Base-by-base conservation (phyloP, 2,888 invertebrate species). In the Synanthedon andrenaeformis region DNA sequence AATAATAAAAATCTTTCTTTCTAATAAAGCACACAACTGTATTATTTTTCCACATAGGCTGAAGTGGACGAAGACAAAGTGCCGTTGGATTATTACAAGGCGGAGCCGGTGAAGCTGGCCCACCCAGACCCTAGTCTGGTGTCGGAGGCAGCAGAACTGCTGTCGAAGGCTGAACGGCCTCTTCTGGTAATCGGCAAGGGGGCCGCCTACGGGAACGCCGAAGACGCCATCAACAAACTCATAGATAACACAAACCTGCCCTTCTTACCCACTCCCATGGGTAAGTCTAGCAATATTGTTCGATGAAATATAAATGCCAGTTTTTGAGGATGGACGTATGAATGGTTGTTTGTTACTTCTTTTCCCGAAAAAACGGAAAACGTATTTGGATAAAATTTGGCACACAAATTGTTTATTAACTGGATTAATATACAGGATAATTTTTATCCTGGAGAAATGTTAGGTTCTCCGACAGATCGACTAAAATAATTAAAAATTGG, bases 221-320 rank as follows among this genome's bases (percentile, higher is more conserved):
- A 97, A 75, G 82, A 89, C 0, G 89, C 91, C 53, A 76, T 96
- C 23, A 84, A 90, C 14, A 89, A 91, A 53, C 89, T 98, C 0
- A 90, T 98, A 10, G 83, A 90, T 11, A 82, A 84, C 14, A 92
- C 93, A 3, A 91, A 92, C 59, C 72, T 98, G 49, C 98, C 98
- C 0, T 97, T 97, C 82, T 83, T 98, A 60, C 95, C 97, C 0
- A 97, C 97, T 3, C 98, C 98, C 10, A 98, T 98, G 97, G 98
- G 93, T 72, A 90, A 67, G 19, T 51, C 23, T 17, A 50, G 45
- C 45, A 45, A 14, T 23, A 23, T 23, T 23, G 5, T 23, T 4
- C 23, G 4, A 23, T 4, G 4, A 0, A 23, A 23, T 19, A 19
- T 19, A 19, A 19, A 19, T 19, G 19, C 19, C 2, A 23, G 23